Evolutionary conservation across 2,113 vertebrate genomes (phyloP).

Genomic region (Hassar affinis): DNA sequence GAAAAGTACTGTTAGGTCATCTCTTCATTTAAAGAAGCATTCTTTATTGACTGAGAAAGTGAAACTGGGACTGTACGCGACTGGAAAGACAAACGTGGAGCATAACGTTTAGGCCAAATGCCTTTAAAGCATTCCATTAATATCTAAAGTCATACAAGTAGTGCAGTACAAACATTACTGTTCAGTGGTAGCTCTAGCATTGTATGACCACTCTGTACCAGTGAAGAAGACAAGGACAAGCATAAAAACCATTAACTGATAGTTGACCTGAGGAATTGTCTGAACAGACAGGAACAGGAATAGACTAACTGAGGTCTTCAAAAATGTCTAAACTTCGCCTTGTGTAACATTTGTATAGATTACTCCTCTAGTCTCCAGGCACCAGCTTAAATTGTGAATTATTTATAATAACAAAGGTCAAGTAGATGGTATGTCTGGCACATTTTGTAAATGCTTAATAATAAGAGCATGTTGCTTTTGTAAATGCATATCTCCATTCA

Average conservation of each 20-base stretch:
- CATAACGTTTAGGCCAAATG: too few species aligned
- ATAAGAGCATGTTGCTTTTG: neutral
- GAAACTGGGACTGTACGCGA: neutral
- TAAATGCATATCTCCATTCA: neutral
- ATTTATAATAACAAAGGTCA: neutral
- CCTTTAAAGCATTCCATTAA: neutral
- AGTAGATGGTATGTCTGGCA: neutral
- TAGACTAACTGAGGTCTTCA: neutral
- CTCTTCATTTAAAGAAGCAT: neutral
- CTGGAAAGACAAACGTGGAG: neutral
- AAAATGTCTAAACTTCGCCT: neutral
- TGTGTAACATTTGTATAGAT: neutral
- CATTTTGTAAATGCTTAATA: too few species aligned
- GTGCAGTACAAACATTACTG: neutral
- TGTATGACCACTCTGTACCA: too few species aligned
- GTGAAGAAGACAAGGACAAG: neutral
- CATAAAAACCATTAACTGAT: neutral
- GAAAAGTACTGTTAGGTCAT: conserved; percentile 23
- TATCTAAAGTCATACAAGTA: neutral
- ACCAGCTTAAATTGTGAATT: neutral
- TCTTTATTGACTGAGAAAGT: neutral
- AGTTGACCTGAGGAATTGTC: neutral
- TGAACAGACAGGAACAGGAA: neutral
- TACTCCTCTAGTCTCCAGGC: neutral
- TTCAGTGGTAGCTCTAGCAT: neutral